Conservation (phyloP, 53 echinoderm and acorn worm genomes). For the Henricia sp. region DNA sequence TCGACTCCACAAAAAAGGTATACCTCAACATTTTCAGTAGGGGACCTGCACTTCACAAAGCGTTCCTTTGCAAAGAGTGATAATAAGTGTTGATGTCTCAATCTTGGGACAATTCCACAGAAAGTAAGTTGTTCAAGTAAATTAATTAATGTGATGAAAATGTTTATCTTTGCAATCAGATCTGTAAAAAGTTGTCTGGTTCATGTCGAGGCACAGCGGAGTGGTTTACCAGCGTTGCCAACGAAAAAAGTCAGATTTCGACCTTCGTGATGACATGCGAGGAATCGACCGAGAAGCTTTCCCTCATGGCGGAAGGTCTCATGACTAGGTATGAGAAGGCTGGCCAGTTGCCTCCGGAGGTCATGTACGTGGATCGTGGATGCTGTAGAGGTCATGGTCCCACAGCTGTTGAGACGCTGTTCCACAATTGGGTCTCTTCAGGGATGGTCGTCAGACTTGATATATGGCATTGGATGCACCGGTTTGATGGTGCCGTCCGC, state of each 20-base stretch:
- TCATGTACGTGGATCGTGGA: constrained; percentile 62
- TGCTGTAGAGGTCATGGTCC: constrained; percentile 43
- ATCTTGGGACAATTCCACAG: too few relatives aligned
- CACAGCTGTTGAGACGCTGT: constrained; percentile 41
- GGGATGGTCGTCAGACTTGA: constrained; percentile 9
- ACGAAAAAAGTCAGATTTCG: too few relatives aligned
- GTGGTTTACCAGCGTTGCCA: too few relatives aligned
- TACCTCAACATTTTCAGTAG: not conserved
- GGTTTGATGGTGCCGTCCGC: constrained; percentile 11
- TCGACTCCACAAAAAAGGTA: constrained; percentile 48
- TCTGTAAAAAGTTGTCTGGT: too few relatives aligned
- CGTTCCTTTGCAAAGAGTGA: too few relatives aligned
- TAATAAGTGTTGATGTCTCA: too few relatives aligned
- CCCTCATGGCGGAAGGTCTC: constrained; percentile 45
- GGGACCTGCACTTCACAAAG: not conserved
- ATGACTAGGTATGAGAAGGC: constrained; percentile 12
- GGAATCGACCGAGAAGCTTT: constrained; percentile 39
- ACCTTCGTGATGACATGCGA: not conserved
- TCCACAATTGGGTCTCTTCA: constrained; percentile 3
- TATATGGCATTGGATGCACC: constrained; percentile 23
- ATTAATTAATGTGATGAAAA: too few relatives aligned
- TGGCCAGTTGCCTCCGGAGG: constrained; percentile 24
- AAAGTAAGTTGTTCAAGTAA: too few relatives aligned
- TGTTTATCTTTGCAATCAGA: too few relatives aligned
- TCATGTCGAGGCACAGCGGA: too few relatives aligned